phyloP scores from a whole-genome alignment of 2,888 invertebrate genomes.

The Pegoplata infirma region DNA sequence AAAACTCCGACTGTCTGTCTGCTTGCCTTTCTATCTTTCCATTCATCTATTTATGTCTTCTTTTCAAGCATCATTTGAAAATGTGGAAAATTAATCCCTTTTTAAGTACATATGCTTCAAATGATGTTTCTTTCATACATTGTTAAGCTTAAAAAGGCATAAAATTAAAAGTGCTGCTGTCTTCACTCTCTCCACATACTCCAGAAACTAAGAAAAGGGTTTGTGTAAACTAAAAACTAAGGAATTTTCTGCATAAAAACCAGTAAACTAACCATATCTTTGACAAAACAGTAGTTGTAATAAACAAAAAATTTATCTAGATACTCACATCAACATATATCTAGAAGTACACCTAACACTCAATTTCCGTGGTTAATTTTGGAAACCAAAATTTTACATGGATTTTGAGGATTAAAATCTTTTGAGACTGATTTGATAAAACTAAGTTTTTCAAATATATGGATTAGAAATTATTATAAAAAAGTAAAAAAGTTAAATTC shows the following conservation, averaged over 20 bases:
- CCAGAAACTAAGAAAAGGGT: conserved; percentile 8
- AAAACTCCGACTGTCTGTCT: background rate
- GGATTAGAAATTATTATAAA: too few relatives aligned
- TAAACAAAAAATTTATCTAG: too few relatives aligned
- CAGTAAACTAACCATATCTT: conserved; percentile 10
- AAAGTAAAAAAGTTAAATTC: too few relatives aligned
- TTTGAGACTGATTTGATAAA: too few relatives aligned
- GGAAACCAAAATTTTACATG: too few relatives aligned
- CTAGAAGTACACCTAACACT: too few relatives aligned
- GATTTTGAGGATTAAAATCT: too few relatives aligned
- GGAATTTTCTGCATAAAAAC: too few relatives aligned
- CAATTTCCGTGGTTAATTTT: too few relatives aligned
- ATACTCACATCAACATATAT: too few relatives aligned
- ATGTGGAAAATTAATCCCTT: conserved; percentile 48
- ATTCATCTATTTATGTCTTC: background rate
- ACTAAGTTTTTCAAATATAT: too few relatives aligned
- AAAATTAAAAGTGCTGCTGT: conserved; percentile 45
- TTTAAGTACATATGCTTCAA: conserved; percentile 38
- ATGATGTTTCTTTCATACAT: conserved; percentile 39
- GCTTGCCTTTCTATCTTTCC: background rate
- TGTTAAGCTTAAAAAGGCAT: conserved; percentile 51
- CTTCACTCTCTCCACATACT: background rate
- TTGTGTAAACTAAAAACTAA: background rate
- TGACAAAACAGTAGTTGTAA: conserved; percentile 23
- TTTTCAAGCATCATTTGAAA: conserved; percentile 17